Evolutionary conservation across 1,140 invertebrate genomes (phyloP).

Genomic region (Drosophila trapezifrons): DNA sequence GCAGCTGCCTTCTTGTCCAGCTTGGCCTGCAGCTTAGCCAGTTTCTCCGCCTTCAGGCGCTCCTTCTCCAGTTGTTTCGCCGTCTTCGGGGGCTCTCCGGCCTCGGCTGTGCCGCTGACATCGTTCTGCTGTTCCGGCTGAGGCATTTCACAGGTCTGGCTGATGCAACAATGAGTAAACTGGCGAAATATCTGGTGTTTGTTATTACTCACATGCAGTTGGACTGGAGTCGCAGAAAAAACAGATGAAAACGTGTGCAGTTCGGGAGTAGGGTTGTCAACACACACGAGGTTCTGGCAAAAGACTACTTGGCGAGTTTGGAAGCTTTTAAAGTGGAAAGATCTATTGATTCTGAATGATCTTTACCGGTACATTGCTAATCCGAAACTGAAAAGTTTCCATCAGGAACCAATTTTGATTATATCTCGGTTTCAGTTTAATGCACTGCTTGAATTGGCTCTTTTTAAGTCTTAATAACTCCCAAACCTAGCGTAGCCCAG

Average conservation of each 20-base stretch:
- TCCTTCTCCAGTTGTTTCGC: slow-evolving; percentile 96
- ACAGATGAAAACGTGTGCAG: slow-evolving; percentile 79
- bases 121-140: slow-evolving; percentile 38
- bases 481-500: too few species aligned
- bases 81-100: slow-evolving; percentile 87
- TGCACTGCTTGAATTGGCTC: too few species aligned
- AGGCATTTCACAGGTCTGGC: slow-evolving; percentile 25
- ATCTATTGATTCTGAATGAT: too few species aligned
- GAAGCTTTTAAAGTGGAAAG: background rate
- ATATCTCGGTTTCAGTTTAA: too few species aligned
- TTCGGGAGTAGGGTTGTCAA: slow-evolving; percentile 30
- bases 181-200: slow-evolving; percentile 21
- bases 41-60: slow-evolving; percentile 93
- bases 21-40: slow-evolving; percentile 96
- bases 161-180: slow-evolving; percentile 42
- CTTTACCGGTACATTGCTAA: too few species aligned
- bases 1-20: slow-evolving; percentile 90
- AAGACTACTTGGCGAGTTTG: background rate
- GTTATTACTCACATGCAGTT: slow-evolving; percentile 49
- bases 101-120: slow-evolving; percentile 46
- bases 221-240: slow-evolving; percentile 31
- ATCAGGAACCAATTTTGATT: too few species aligned
- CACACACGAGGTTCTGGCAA: background rate
- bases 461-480: too few species aligned
- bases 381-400: too few species aligned